These are phyloP conservation scores for Tachycineta bicolor DNA, from an alignment of 2,113 vertebrate species.

Conservation along the genomic window DNA sequence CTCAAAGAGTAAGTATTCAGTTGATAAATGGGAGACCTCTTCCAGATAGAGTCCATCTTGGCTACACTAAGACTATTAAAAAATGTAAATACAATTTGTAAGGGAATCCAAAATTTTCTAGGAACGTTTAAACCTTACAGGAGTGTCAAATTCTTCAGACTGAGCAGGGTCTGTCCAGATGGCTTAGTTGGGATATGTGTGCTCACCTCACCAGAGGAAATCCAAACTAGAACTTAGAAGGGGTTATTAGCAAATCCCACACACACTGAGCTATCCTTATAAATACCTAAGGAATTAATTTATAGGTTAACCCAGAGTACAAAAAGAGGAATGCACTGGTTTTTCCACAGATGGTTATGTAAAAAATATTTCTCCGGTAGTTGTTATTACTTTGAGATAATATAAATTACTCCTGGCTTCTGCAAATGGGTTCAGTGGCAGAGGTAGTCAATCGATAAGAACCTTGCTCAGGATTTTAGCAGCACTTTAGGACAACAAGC, in stretches of 20 bases:
- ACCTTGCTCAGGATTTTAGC: background rate
- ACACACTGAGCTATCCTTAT: background rate
- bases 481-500: background rate
- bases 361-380: background rate
- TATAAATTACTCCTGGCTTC: background rate
- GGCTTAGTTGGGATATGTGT: background rate
- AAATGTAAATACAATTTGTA: conserved; percentile 7
- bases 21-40: background rate
- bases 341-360: background rate
- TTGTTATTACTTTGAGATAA: background rate
- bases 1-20: background rate
- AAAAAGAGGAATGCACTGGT: background rate
- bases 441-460: background rate
- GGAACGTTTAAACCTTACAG: background rate
- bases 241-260: conserved; percentile 8
- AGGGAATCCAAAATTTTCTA: conserved; percentile 14
- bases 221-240: background rate
- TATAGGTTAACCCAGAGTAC: background rate
- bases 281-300: conserved; percentile 15
- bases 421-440: background rate
- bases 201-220: background rate
- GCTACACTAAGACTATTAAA: background rate
- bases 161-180: background rate
- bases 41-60: background rate
- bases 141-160: background rate